A percentile compares a stretch with the other conserved stretches of the same genome.
phyloP scores from a whole-genome alignment of 2,113 vertebrate genomes.

The Campylomormyrus tamandua region DNA sequence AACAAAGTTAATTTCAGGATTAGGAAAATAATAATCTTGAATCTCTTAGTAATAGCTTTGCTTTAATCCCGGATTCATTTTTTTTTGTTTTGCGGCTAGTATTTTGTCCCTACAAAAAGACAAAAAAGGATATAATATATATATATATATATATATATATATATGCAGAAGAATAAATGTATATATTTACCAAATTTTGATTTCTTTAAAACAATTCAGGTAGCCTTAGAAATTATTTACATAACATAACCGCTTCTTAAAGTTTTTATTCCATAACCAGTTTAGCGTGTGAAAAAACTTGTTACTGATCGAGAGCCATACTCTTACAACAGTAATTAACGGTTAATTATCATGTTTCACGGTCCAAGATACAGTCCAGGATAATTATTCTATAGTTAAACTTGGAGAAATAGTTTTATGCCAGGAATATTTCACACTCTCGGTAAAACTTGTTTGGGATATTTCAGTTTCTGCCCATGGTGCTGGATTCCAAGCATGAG shows the following conservation, averaged over 20 bases:
- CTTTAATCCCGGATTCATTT: constrained; percentile 9
- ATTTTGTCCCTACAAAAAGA: background rate
- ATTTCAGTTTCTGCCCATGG: background rate
- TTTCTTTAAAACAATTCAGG: background rate
- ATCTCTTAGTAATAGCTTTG: background rate
- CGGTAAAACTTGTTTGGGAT: background rate
- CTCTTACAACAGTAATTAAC: background rate
- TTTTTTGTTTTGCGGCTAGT: background rate
- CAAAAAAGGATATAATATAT: too few species aligned
- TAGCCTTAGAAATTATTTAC: background rate
- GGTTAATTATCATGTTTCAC: background rate
- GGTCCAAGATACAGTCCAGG: background rate
- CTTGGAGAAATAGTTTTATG: background rate
- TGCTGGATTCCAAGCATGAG: background rate
- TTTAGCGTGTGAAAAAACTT: background rate
- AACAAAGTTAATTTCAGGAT: background rate
- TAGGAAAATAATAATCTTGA: background rate
- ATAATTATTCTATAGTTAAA: background rate
- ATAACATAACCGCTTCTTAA: background rate
- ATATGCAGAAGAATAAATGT: background rate
- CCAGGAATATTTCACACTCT: background rate
- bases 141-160: background rate
- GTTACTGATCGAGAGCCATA: background rate
- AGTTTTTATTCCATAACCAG: background rate
- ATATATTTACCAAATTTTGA: background rate